phyloP scores from a whole-genome alignment of 2,888 invertebrate species.

The Ophioninae sp. region DNA sequence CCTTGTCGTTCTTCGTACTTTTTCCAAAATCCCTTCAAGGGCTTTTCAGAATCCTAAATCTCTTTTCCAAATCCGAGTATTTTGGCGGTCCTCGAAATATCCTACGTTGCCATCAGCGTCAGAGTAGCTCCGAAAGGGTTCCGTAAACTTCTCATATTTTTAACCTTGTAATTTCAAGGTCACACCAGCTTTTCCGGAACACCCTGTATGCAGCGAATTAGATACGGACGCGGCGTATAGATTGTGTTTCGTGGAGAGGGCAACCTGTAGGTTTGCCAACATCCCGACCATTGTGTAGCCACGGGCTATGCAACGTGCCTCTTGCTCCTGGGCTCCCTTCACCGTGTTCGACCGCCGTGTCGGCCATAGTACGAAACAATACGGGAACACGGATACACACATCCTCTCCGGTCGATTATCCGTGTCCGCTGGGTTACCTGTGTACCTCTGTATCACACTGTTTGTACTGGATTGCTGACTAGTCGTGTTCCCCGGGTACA shows the following conservation, averaged over 20 bases:
- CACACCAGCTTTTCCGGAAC: not conserved
- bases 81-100: no score
- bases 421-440: not conserved
- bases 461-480: conserved; percentile 14
- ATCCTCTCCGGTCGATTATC: not conserved
- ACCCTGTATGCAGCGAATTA: not conserved
- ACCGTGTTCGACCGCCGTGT: conserved; percentile 40
- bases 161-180: no score
- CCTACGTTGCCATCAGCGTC: no score
- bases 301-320: conserved; percentile 38
- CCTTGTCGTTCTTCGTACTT: no score
- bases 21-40: no score
- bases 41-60: no score
- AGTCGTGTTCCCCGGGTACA: conserved; percentile 11
- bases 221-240: not conserved
- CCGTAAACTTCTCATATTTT: no score
- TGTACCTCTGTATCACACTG: conserved; percentile 21
- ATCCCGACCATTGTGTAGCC: conserved; percentile 50
- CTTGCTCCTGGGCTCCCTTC: conserved; percentile 42
- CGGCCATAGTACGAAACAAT: conserved; percentile 37
- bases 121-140: no score
- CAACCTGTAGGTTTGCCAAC: conserved; percentile 57
- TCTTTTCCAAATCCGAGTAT: no score
- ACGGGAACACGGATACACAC: conserved; percentile 12
- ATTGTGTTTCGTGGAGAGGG: conserved; percentile 37